A percentile compares a stretch with the other conserved stretches of the same genome.
Conservation (phyloP, 1,140 invertebrate species). For the Helicoverpa armigera region DNA sequence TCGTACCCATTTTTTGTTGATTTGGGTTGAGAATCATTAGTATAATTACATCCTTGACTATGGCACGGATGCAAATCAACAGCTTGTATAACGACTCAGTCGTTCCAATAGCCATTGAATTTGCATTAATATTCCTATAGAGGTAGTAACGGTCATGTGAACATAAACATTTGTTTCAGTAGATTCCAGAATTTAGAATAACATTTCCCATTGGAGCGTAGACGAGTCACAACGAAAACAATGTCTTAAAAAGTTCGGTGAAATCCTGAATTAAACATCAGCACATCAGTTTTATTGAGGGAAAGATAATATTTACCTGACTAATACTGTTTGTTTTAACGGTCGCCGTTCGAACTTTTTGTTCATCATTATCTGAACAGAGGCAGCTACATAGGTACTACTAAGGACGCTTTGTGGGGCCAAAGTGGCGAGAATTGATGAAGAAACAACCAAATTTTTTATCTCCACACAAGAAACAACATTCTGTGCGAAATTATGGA, state of each 20-base stretch:
- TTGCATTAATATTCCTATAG: background rate
- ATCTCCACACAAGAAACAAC: background rate
- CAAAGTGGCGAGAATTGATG: no score
- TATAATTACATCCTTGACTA: no score
- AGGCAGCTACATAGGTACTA: no score
- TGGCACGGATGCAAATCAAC: no score
- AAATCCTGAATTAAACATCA: background rate
- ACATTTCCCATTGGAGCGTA: background rate
- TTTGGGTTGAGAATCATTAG: no score
- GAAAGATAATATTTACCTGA: background rate
- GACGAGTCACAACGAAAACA: background rate
- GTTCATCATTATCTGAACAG: no score
- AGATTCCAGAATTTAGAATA: background rate
- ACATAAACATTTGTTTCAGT: background rate
- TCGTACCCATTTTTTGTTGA: no score
- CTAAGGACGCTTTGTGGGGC: no score
- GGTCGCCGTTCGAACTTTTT: background rate
- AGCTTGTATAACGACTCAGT: background rate
- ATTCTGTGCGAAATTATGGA: slow-evolving; percentile 43
- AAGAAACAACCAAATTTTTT: background rate
- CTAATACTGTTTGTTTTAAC: background rate
- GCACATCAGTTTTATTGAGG: background rate
- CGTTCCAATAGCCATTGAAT: slow-evolving; percentile 13
- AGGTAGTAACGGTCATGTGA: background rate
- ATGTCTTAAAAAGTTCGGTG: background rate